phyloP scores from a whole-genome alignment of 1,140 invertebrate species.

The Lucilia sericata region DNA sequence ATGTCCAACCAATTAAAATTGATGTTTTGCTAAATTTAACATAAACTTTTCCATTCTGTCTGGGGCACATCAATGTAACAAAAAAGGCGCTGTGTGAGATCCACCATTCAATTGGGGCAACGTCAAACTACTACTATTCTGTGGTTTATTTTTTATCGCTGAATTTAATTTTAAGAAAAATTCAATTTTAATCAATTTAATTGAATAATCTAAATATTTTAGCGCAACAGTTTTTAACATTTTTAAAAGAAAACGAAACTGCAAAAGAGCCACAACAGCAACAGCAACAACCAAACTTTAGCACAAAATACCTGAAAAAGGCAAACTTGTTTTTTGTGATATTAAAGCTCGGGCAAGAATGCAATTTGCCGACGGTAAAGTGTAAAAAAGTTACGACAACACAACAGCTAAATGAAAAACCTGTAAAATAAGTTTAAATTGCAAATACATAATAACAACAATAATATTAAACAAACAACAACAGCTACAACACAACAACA shows the following conservation, averaged over 20 bases:
- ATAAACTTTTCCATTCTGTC: no score
- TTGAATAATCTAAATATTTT: constrained; percentile 38
- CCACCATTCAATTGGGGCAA: background rate
- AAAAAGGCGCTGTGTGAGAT: background rate
- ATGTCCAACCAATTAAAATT: no score
- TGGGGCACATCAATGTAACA: no score
- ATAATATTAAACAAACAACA: background rate
- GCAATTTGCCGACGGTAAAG: constrained; percentile 46
- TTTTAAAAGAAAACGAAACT: background rate
- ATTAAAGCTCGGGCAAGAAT: background rate
- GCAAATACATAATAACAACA: background rate
- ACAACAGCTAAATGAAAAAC: constrained; percentile 2
- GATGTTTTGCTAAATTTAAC: no score
- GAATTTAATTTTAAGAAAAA: constrained; percentile 39
- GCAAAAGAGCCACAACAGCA: no score
- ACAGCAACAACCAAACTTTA: background rate
- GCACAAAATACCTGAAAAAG: background rate
- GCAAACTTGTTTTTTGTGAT: background rate
- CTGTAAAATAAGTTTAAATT: background rate
- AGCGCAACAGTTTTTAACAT: constrained; percentile 12
- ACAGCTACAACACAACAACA: no score
- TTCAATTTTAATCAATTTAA: constrained; percentile 42
- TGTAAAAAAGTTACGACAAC: background rate
- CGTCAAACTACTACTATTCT: background rate
- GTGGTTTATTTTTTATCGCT: background rate